These are phyloP conservation scores for Rhea pennata DNA, from an alignment of 2,113 vertebrate species.

Conservation along the genomic window DNA sequence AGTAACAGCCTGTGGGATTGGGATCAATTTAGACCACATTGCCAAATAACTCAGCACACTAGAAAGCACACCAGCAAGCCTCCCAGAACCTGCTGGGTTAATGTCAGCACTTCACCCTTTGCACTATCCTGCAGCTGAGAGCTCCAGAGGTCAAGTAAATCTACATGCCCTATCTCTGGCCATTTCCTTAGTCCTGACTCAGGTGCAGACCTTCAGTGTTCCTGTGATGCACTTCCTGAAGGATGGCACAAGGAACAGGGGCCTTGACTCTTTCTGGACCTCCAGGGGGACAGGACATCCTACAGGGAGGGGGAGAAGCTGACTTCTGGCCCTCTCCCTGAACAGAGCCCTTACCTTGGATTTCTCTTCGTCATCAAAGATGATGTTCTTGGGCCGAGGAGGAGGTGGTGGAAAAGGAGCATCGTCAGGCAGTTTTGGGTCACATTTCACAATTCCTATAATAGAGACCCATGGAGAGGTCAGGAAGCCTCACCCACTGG, in stretches of 20 bases:
- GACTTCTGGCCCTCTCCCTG: neutral
- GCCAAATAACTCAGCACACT: neutral
- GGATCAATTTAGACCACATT: neutral
- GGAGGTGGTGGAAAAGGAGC: constrained; percentile 81
- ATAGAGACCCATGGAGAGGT: neutral
- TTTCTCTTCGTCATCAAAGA: constrained; percentile 98
- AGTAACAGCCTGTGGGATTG: neutral
- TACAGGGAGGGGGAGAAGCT: neutral
- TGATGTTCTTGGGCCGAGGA: constrained; percentile 86
- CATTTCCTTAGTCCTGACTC: neutral
- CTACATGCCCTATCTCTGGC: neutral
- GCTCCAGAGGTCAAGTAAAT: constrained; percentile 12
- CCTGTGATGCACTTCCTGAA: neutral
- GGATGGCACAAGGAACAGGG: neutral
- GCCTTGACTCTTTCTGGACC: neutral
- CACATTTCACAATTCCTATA: constrained; percentile 93
- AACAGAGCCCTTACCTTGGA: constrained; percentile 87
- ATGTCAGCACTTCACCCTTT: neutral
- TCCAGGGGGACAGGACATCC: neutral
- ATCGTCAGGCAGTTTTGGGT: constrained; percentile 89
- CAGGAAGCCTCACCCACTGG: neutral
- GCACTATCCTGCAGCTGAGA: neutral
- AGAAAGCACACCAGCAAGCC: neutral
- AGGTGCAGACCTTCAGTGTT: neutral
- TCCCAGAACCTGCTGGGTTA: neutral